Evolutionary conservation across 2,797 vertebrate genomes (phyloP).

Genomic region (Acomys russatus): DNA sequence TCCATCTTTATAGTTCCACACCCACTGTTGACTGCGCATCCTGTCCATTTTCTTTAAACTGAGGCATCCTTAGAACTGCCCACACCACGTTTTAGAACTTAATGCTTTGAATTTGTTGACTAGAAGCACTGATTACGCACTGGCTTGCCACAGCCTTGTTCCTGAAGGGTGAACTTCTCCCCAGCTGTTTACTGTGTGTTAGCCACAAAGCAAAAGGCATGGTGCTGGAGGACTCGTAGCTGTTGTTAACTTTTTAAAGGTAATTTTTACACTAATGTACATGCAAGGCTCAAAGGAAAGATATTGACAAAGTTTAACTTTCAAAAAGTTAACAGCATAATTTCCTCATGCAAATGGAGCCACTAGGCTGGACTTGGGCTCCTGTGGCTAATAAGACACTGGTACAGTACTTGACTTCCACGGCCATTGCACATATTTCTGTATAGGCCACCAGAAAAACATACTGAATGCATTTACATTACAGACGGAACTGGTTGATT

Average conservation of each 20-base stretch:
- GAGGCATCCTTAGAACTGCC: background rate
- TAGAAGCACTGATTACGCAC: background rate
- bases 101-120: background rate
- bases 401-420: background rate
- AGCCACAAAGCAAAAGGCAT: background rate
- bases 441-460: background rate
- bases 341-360: constrained; percentile 2
- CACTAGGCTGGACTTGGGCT: background rate
- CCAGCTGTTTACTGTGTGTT: background rate
- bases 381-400: background rate
- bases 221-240: background rate
- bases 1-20: background rate
- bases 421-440: constrained; percentile 5
- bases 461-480: background rate
- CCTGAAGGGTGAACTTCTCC: background rate
- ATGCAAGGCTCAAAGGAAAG: constrained; percentile 25
- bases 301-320: constrained; percentile 33
- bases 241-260: background rate
- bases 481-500: constrained; percentile 24
- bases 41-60: constrained; percentile 13
- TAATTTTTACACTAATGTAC: constrained; percentile 15
- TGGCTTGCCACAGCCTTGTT: background rate
- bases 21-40: background rate
- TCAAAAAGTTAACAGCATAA: constrained; percentile 2
- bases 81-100: background rate